phyloP scores from a whole-genome alignment of 1,140 invertebrate species.

The Pachypsylla venusta region DNA sequence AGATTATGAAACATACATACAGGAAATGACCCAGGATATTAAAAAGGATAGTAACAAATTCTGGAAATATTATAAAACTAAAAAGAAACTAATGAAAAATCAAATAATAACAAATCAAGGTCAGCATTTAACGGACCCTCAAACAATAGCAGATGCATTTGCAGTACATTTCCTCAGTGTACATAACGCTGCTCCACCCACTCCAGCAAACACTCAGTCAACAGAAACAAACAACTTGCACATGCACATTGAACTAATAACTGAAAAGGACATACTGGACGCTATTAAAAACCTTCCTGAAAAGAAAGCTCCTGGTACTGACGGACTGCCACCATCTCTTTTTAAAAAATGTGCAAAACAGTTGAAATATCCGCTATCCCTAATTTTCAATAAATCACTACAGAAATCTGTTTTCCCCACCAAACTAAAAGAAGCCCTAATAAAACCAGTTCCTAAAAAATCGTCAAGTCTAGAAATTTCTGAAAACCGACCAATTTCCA shows the following conservation, averaged over 20 bases:
- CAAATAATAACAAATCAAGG: neutral
- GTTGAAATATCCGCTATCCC: neutral
- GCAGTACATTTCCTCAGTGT: constrained; percentile 28
- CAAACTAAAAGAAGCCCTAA: neutral
- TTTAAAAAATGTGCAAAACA: neutral
- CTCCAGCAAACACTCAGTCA: neutral
- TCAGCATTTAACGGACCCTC: constrained; percentile 23
- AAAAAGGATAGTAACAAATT: neutral
- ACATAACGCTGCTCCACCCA: constrained; percentile 24
- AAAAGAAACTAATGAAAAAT: too few species aligned
- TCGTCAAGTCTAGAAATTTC: neutral
- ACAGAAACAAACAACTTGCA: neutral
- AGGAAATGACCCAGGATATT: neutral
- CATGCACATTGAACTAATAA: neutral
- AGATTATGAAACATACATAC: neutral
- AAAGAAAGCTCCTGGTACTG: neutral
- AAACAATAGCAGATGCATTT: constrained; percentile 20
- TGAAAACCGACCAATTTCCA: neutral
- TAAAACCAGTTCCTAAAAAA: neutral
- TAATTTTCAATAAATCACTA: neutral
- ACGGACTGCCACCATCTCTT: neutral
- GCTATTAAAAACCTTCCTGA: constrained; percentile 27
- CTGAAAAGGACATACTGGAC: neutral
- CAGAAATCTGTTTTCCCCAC: neutral
- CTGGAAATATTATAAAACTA: neutral